Percentiles rank a stretch among this genome's conserved stretches.
phyloP scores from a whole-genome alignment of 1,140 invertebrate species.

The Coelopa frigida region DNA sequence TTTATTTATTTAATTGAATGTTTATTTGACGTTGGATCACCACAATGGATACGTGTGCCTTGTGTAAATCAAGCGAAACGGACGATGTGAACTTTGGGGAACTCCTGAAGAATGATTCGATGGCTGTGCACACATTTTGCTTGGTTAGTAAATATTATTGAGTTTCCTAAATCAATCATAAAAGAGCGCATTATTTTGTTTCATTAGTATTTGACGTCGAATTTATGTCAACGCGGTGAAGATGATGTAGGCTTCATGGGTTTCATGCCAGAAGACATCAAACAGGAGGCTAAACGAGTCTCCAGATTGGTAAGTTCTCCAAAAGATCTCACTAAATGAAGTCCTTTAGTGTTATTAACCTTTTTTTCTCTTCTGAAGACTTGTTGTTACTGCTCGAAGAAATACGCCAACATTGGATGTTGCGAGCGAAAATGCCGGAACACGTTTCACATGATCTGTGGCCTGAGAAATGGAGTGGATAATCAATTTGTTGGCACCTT shows the following conservation, averaged over 20 bases:
- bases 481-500: constrained; percentile 54
- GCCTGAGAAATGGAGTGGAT: constrained; percentile 48
- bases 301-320: constrained; percentile 49
- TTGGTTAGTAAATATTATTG: constrained; percentile 22
- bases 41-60: constrained; percentile 8
- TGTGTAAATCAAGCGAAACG: constrained; percentile 10
- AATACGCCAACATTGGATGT: constrained; percentile 56
- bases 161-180: background rate
- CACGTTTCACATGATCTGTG: constrained; percentile 59
- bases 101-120: constrained; percentile 11
- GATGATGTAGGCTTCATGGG: constrained; percentile 56
- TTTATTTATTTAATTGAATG: no score
- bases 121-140: constrained; percentile 20
- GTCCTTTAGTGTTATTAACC: constrained; percentile 5
- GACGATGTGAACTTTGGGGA: constrained; percentile 17
- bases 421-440: constrained; percentile 48
- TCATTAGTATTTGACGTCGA: constrained; percentile 47
- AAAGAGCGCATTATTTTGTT: constrained; percentile 10
- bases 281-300: constrained; percentile 50
- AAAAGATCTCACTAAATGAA: constrained; percentile 2
- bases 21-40: no score
- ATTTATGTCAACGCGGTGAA: constrained; percentile 53
- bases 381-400: constrained; percentile 54
- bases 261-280: constrained; percentile 54
- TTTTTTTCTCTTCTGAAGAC: constrained; percentile 44